Conservation (phyloP, 2,113 vertebrate species). For the Gallinago undulata region DNA sequence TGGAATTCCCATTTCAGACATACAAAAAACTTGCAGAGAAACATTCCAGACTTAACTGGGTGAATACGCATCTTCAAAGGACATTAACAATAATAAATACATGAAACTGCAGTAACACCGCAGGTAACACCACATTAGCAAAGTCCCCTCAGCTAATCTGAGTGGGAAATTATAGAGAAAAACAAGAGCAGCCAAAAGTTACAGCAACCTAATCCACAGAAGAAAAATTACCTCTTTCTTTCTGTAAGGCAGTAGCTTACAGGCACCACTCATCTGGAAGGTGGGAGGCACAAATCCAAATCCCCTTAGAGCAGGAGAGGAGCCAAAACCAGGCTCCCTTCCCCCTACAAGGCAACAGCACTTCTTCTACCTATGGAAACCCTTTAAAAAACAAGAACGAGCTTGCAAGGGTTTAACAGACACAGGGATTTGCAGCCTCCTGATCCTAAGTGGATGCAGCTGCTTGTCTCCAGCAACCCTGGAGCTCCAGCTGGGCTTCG, state of each 20-base stretch:
- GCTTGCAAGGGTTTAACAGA: too few relatives aligned
- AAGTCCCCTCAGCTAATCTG: not conserved
- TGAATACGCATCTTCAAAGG: not conserved
- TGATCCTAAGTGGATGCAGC: too few relatives aligned
- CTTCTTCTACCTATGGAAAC: too few relatives aligned
- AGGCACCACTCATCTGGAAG: not conserved
- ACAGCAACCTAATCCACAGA: not conserved
- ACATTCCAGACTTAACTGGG: not conserved
- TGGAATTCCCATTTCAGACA: not conserved
- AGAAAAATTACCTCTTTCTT: not conserved
- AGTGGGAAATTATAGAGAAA: not conserved
- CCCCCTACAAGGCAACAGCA: too few relatives aligned
- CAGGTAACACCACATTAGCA: not conserved
- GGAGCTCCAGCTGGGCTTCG: too few relatives aligned
- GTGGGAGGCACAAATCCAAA: not conserved
- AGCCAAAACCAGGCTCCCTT: not conserved
- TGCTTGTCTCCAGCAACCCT: too few relatives aligned
- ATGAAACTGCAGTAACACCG: not conserved
- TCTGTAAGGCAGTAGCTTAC: not conserved
- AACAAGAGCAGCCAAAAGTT: not conserved
- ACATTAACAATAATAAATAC: not conserved
- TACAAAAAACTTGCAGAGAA: not conserved
- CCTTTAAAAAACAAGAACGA: too few relatives aligned
- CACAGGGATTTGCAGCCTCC: too few relatives aligned
- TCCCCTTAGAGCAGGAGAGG: not conserved